Conservation (phyloP, 2,113 vertebrate genomes). For the Synodontis membranacea region DNA sequence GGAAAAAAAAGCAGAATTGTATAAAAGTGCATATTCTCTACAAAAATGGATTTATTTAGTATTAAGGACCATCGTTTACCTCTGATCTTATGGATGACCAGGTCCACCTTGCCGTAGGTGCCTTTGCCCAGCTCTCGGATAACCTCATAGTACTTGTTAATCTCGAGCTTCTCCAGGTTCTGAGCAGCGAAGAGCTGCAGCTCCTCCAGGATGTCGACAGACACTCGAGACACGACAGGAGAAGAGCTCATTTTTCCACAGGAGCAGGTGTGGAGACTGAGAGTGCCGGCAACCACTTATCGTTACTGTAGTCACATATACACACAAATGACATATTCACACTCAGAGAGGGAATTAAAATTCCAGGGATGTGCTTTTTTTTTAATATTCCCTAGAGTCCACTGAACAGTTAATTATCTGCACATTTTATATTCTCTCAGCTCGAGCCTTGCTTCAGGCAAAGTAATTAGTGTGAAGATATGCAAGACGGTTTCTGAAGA, state of each 20-base stretch:
- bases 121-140: constrained; percentile 78
- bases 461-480: constrained; percentile 47
- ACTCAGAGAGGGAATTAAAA: constrained; percentile 6
- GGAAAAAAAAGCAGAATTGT: not conserved
- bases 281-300: constrained; percentile 32
- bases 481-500: constrained; percentile 7
- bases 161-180: constrained; percentile 77
- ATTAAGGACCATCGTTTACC: constrained; percentile 56
- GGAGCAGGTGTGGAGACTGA: constrained; percentile 17
- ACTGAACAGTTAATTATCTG: constrained; percentile 35
- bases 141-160: constrained; percentile 77
- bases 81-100: constrained; percentile 76
- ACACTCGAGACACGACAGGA: constrained; percentile 71
- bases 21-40: not conserved
- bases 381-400: constrained; percentile 17
- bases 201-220: constrained; percentile 79
- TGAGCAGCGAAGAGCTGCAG: constrained; percentile 76
- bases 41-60: not conserved
- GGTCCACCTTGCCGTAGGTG: constrained; percentile 79
- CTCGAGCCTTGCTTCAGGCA: constrained; percentile 22
- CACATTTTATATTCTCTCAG: constrained; percentile 10
- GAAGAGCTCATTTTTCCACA: constrained; percentile 73
- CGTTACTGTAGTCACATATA: constrained; percentile 56
- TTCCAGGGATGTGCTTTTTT: not conserved
- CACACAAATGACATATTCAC: constrained; percentile 31